A percentile compares a stretch with the other conserved stretches of the same genome.
Conservation (phyloP, 2,888 invertebrate genomes). For the Cyclophora albipunctata region DNA sequence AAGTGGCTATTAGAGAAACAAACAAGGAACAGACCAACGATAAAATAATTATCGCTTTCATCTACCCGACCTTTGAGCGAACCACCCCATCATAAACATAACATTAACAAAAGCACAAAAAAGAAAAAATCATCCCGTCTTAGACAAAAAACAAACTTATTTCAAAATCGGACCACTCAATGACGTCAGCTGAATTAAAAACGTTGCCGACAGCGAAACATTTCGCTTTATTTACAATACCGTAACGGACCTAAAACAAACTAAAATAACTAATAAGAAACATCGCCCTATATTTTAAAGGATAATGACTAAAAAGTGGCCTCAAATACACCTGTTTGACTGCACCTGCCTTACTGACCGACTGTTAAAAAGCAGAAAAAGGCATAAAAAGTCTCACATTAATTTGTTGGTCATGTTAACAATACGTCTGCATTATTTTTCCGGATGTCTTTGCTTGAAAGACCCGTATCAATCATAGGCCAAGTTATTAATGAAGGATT, state of each 20-base stretch:
- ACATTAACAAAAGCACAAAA: constrained; percentile 46
- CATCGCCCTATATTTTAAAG: constrained; percentile 41
- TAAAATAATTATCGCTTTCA: constrained; percentile 74
- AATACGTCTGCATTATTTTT: constrained; percentile 23
- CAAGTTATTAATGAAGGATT: too few species aligned
- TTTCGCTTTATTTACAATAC: constrained; percentile 50
- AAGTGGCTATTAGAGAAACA: constrained; percentile 73
- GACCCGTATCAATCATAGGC: too few species aligned
- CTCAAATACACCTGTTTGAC: constrained; percentile 49
- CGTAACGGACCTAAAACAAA: constrained; percentile 70
- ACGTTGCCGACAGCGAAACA: constrained; percentile 33
- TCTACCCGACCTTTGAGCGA: constrained; percentile 32
- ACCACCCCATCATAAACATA: constrained; percentile 26
- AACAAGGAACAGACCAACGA: constrained; percentile 65
- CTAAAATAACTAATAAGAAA: constrained; percentile 51
- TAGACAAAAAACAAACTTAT: constrained; percentile 47
- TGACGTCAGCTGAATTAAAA: constrained; percentile 65
- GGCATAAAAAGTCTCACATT: constrained; percentile 26
- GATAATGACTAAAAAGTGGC: constrained; percentile 36
- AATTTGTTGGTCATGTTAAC: constrained; percentile 41
- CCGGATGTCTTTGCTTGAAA: not conserved
- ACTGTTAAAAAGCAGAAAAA: constrained; percentile 35
- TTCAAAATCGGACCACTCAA: constrained; percentile 45
- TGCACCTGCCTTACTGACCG: constrained; percentile 59
- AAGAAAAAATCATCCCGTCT: constrained; percentile 31